Evolutionary conservation across 2,797 vertebrate genomes (phyloP), one percentile per base, ranked within the genome.

Genomic region (Halcyon badia): DNA sequence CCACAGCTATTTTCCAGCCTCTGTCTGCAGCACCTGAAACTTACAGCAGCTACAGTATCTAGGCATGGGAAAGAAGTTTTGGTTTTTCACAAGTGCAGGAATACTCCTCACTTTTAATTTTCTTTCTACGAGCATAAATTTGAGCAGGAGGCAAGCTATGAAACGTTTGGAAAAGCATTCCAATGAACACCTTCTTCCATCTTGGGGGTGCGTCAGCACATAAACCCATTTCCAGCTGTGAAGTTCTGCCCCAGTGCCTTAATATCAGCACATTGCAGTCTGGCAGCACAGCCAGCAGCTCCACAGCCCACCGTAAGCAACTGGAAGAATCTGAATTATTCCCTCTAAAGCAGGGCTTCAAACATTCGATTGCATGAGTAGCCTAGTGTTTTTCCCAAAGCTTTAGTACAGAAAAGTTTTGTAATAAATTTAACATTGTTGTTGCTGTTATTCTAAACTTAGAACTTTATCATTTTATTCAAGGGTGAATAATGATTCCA

Each of bases 1-100:
- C 46, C 35, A 58, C 25, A 89, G 46, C 28, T 56, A 13, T 66
- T 84, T 90, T 70, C 35, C 31, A 39, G 33, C 4, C 66, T 31
- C 30, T 41, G 12, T 1, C 11, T 33, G 20, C 39, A 92, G 31
- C n/a, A 89, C 19, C 18, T 35, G 19, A 77, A 71, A 26, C 31
- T 52, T 57, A 57, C 0, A 73, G 16, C 31, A 88, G 7, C 52
- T 56, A 24, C 4, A 8, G 7, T 26, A 44, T 6, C 35, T 30
- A 5, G 4, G 20, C 49, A 52, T 1, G 1, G 11, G 2, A 8
- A 30, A 17, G 52, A 64, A 3, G 5, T 10, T 37, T 48, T 58
- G 3, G 2, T 31, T 7, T 48, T 48, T 79, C 54, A 11, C 11
- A 72, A 81, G 8, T 54, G 41, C 14, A 71, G 30, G 7, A 71